Evolutionary conservation across 2,797 vertebrate genomes (phyloP).

Genomic region (Pangasius larnaudii): DNA sequence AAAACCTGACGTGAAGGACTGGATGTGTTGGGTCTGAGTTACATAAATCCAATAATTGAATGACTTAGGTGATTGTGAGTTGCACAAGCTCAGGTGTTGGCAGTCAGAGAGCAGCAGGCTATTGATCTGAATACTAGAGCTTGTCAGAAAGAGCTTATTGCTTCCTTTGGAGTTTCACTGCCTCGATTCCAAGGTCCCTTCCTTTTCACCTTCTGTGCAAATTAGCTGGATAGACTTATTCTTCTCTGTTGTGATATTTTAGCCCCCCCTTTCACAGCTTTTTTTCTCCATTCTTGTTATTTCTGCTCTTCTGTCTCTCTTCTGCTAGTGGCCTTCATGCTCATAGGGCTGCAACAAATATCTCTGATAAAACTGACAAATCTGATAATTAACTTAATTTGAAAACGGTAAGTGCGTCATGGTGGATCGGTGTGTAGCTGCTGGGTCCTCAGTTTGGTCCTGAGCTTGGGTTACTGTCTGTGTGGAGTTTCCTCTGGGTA

Average conservation of each 20-base stretch:
- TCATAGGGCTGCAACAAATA: neutral
- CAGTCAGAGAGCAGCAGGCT: slow-evolving; percentile 64
- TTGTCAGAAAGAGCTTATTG: slow-evolving; percentile 67
- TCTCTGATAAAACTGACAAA: neutral
- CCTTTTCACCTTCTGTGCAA: slow-evolving; percentile 3
- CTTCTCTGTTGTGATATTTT: neutral
- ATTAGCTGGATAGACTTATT: neutral
- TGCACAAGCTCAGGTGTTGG: slow-evolving; percentile 65
- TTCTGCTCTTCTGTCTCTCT: neutral
- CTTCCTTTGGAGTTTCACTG: slow-evolving; percentile 36
- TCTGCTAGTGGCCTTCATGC: neutral
- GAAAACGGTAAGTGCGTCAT: neutral
- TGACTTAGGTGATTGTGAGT: slow-evolving; percentile 35
- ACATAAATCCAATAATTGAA: slow-evolving; percentile 49
- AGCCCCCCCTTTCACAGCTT: slow-evolving; percentile 9
- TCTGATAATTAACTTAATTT: neutral
- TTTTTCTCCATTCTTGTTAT: neutral
- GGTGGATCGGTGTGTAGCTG: neutral
- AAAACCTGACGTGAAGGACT: slow-evolving; percentile 39
- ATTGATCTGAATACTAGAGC: slow-evolving; percentile 72
- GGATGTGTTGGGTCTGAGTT: slow-evolving; percentile 41
- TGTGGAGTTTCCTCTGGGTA: neutral
- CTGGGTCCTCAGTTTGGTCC: neutral
- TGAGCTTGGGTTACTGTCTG: neutral
- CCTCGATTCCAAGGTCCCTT: slow-evolving; percentile 1